phyloP scores from a whole-genome alignment of 2,113 vertebrate species.

The Dryoscopus gambensis region DNA sequence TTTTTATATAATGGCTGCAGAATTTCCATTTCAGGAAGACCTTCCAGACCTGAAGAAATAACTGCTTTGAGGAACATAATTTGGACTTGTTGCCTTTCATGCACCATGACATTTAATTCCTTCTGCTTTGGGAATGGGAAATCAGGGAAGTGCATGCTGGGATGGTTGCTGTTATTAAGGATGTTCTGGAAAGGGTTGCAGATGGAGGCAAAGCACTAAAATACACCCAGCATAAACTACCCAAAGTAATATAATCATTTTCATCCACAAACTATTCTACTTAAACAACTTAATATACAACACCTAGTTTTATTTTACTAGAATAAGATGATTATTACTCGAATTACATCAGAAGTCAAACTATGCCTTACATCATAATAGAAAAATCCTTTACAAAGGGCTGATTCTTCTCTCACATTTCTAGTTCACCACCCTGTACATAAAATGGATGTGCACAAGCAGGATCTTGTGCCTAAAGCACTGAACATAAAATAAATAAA shows the following conservation, averaged over 20 bases:
- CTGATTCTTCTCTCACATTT: not conserved
- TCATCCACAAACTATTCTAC: slow-evolving; percentile 1
- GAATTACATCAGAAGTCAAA: not conserved
- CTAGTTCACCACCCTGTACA: not conserved
- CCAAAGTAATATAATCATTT: not conserved
- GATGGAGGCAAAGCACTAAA: not conserved
- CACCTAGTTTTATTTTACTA: slow-evolving; percentile 36
- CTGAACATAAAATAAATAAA: slow-evolving; percentile 56
- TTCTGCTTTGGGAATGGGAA: not conserved
- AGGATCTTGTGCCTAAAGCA: slow-evolving; percentile 20
- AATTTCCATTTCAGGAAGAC: not conserved
- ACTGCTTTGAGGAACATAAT: not conserved
- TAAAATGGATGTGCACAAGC: not conserved
- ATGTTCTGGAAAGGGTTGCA: accelerated
- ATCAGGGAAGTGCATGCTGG: not conserved
- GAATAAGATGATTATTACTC: not conserved
- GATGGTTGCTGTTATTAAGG: not conserved
- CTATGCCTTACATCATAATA: not conserved
- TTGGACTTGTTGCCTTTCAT: not conserved
- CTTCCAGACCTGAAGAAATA: not conserved
- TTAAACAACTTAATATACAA: slow-evolving; percentile 4
- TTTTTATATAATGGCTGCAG: not conserved
- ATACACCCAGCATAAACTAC: not conserved
- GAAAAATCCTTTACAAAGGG: not conserved
- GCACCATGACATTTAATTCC: not conserved